phyloP scores from a whole-genome alignment of 2,888 invertebrate species.

The Kryphioiulus occultus region DNA sequence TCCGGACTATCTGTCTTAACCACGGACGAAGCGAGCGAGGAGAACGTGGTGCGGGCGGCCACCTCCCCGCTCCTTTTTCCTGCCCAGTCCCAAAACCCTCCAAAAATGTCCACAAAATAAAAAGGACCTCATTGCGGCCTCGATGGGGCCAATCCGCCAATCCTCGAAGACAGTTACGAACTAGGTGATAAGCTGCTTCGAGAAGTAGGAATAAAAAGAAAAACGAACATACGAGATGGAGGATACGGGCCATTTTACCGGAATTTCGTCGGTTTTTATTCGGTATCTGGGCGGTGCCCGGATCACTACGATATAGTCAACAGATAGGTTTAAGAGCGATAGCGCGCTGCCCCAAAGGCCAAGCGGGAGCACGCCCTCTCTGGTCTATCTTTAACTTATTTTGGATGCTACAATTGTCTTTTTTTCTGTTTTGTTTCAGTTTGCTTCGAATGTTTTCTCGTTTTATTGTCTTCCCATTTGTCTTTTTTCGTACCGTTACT shows the following conservation, averaged over 20 bases:
- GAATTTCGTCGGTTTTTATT: not conserved
- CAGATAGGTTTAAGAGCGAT: not conserved
- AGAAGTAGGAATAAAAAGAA: no score
- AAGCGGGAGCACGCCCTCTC: not conserved
- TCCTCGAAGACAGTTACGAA: not conserved
- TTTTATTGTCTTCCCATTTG: not conserved
- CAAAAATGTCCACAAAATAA: no score
- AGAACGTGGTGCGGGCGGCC: not conserved
- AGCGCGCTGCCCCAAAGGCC: not conserved
- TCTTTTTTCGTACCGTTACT: not conserved
- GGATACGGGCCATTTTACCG: not conserved
- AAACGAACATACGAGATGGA: no score
- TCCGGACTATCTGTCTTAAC: slow-evolving; percentile 73
- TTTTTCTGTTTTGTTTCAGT: not conserved
- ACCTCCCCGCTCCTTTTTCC: not conserved
- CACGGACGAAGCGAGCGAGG: not conserved
- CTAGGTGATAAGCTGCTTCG: not conserved
- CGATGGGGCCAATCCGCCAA: not conserved
- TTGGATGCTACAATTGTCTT: not conserved
- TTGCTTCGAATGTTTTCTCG: not conserved
- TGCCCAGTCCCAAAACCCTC: not conserved
- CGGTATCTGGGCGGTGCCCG: slow-evolving; percentile 28
- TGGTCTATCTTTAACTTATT: not conserved
- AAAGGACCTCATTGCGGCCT: not conserved
- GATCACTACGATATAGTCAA: slow-evolving; percentile 39